These are phyloP conservation scores for Melanaphis sacchari DNA, from an alignment of 1,140 invertebrate species.

Conservation along the genomic window DNA sequence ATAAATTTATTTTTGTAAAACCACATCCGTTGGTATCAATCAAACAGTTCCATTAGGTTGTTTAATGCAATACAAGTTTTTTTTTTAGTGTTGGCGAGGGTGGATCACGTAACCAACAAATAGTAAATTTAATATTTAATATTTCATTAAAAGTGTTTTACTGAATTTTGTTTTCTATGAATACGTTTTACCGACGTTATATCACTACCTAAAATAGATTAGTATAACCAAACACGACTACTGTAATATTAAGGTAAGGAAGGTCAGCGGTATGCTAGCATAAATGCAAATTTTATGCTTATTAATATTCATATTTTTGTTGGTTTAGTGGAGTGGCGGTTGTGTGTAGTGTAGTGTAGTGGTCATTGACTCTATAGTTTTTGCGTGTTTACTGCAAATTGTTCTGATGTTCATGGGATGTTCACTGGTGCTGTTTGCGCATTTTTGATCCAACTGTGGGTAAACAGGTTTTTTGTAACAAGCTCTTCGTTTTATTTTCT, in stretches of 20 bases:
- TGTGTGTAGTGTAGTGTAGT: too few relatives aligned
- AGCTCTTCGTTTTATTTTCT: background rate
- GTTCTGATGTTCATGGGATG: background rate
- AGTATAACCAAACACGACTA: background rate
- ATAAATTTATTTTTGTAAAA: too few relatives aligned
- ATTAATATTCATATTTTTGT: background rate
- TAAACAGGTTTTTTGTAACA: background rate
- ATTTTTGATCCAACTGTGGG: background rate
- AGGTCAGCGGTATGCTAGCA: background rate
- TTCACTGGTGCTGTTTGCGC: too few relatives aligned
- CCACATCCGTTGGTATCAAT: too few relatives aligned
- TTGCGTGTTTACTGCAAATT: background rate
- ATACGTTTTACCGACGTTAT: background rate
- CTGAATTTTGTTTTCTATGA: background rate
- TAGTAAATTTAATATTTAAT: too few relatives aligned
- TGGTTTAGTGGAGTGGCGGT: background rate
- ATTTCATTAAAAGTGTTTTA: too few relatives aligned
- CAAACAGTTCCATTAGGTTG: too few relatives aligned
- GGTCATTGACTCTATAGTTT: background rate
- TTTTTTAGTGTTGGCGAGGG: too few relatives aligned
- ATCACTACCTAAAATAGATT: background rate
- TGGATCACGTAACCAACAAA: too few relatives aligned
- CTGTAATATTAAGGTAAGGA: background rate
- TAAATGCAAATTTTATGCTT: background rate
- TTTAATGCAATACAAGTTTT: too few relatives aligned